phyloP scores from a whole-genome alignment of 2,888 invertebrate genomes.

The Hedya salicella region DNA sequence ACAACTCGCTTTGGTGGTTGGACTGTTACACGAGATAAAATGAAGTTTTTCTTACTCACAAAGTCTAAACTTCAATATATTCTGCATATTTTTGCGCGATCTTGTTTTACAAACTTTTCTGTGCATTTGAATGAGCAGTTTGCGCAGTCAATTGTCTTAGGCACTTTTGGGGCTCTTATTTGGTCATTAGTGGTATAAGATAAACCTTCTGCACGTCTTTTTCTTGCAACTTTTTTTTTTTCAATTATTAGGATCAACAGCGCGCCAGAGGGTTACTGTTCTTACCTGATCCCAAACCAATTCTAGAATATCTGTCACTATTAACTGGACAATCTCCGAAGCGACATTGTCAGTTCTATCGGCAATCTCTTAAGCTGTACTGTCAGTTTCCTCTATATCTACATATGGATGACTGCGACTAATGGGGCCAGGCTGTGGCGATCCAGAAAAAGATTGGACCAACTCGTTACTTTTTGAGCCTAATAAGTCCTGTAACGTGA shows the following conservation, averaged over 20 bases:
- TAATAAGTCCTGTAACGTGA: slow-evolving; percentile 16
- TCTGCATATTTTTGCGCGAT: no score
- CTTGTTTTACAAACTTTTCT: no score
- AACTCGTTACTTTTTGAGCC: neutral
- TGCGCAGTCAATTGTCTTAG: slow-evolving; percentile 11
- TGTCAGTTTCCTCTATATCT: neutral
- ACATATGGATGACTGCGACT: neutral
- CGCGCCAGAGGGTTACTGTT: slow-evolving; percentile 9
- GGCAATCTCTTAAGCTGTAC: no score
- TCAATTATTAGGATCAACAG: neutral
- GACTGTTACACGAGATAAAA: no score
- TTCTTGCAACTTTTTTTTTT: slow-evolving; percentile 27
- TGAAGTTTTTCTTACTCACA: no score
- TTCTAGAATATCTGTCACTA: slow-evolving; percentile 10
- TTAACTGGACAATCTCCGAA: neutral
- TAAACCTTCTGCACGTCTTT: slow-evolving; percentile 20
- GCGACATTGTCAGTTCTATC: no score
- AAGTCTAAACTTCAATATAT: no score
- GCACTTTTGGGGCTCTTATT: slow-evolving; percentile 15
- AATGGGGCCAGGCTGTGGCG: neutral
- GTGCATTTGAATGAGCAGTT: no score
- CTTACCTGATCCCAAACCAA: slow-evolving; percentile 9
- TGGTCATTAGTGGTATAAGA: slow-evolving; percentile 10
- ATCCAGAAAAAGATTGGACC: neutral
- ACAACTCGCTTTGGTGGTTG: no score